phyloP scores from a whole-genome alignment of 2,888 invertebrate genomes.

The Criorhina ranunculi region DNA sequence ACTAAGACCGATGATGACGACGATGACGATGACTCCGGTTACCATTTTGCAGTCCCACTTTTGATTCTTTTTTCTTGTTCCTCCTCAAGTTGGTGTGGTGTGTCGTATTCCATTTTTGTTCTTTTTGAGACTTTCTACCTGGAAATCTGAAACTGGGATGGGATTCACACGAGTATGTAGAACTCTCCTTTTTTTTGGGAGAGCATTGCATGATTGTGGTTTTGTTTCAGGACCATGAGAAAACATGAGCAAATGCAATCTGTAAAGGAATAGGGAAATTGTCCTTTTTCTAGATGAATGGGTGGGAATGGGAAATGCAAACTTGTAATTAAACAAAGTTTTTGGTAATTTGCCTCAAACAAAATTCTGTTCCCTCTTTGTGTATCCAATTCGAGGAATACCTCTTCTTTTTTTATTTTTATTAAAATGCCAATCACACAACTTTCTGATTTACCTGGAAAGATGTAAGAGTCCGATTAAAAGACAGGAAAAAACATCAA shows the following conservation, averaged over 20 bases:
- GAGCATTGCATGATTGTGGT: constrained; percentile 33
- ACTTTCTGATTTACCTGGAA: constrained; percentile 52
- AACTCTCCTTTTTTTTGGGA: neutral
- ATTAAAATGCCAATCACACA: constrained; percentile 64
- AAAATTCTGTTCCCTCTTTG: neutral
- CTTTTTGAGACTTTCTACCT: constrained; percentile 33
- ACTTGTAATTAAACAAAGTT: constrained; percentile 16
- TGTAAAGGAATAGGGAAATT: neutral
- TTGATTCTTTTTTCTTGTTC: constrained; percentile 21
- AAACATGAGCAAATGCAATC: constrained; percentile 24
- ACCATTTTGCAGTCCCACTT: constrained; percentile 61
- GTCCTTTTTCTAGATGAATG: neutral
- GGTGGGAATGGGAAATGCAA: constrained; percentile 1
- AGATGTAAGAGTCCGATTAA: constrained; percentile 43
- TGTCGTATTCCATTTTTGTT: constrained; percentile 19
- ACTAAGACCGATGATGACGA: neutral
- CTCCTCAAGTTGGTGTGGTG: constrained; percentile 6
- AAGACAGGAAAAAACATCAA: constrained; percentile 2
- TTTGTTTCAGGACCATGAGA: constrained; percentile 34
- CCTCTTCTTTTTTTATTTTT: neutral
- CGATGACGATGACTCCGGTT: constrained; percentile 48
- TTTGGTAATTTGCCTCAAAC: neutral
- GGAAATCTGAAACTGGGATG: neutral
- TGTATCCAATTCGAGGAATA: constrained; percentile 12
- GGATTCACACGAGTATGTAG: constrained; percentile 19